Conservation (phyloP, 2,888 invertebrate genomes). For the Allacma fusca region DNA sequence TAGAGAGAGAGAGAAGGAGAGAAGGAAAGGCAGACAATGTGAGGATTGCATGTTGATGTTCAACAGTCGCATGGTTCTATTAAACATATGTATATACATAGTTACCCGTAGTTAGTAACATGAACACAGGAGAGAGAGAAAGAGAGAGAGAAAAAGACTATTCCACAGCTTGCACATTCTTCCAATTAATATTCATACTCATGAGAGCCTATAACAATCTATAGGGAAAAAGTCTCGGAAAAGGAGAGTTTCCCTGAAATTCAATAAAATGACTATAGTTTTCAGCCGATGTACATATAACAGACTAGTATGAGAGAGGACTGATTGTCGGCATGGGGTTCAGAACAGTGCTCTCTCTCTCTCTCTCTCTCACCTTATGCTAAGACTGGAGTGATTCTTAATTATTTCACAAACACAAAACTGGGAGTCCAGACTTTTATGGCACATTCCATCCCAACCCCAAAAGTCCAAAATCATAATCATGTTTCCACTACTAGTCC, state of each 20-base stretch:
- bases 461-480: constrained; percentile 52
- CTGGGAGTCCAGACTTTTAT: constrained; percentile 50
- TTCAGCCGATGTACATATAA: too few relatives aligned
- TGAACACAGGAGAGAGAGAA: background rate
- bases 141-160: background rate
- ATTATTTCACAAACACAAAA: constrained; percentile 16
- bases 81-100: background rate
- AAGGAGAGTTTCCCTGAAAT: too few relatives aligned
- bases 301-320: too few relatives aligned
- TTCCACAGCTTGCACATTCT: background rate
- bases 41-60: constrained; percentile 57
- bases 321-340: too few relatives aligned
- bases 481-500: background rate
- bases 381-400: background rate
- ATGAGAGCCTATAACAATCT: background rate
- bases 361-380: background rate
- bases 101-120: background rate
- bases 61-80: background rate
- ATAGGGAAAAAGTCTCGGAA: too few relatives aligned
- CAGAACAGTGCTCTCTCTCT: background rate
- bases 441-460: constrained; percentile 48
- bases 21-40: constrained; percentile 51
- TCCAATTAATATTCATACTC: background rate
- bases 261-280: too few relatives aligned
- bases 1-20: background rate